Conservation (phyloP, 2,113 vertebrate genomes). For the Rhagologus leucostigma region DNA sequence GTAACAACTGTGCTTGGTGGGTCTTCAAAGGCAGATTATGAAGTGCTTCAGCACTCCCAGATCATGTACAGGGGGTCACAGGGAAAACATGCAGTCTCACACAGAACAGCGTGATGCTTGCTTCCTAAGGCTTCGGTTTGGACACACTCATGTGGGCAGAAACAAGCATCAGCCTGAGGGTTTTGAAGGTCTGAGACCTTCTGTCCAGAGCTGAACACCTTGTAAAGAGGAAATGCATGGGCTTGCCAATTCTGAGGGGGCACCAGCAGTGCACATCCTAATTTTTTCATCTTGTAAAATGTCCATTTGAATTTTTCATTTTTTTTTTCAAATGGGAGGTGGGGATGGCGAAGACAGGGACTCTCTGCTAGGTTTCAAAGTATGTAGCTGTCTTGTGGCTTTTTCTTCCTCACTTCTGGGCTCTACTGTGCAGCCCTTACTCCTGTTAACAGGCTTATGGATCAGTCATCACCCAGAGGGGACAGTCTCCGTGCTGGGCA, state of each 20-base stretch:
- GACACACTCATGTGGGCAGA: background rate
- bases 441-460: background rate
- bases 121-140: background rate
- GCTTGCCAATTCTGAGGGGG: background rate
- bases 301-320: background rate
- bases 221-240: background rate
- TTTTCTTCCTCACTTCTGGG: background rate
- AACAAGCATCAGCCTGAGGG: background rate
- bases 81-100: background rate
- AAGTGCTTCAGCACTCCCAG: background rate
- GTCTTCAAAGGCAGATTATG: background rate
- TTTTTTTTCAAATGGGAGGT: background rate
- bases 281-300: background rate
- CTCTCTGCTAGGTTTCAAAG: background rate
- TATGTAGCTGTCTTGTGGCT: background rate
- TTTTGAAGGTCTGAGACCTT: background rate
- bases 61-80: accelerated
- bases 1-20: background rate
- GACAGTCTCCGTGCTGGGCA: background rate
- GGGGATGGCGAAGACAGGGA: background rate
- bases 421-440: background rate
- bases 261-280: background rate
- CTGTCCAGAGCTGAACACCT: background rate
- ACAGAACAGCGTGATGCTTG: background rate
- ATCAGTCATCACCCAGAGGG: background rate